Evolutionary conservation across 2,888 invertebrate genomes (phyloP).

Genomic region (Drosophila histrio): DNA sequence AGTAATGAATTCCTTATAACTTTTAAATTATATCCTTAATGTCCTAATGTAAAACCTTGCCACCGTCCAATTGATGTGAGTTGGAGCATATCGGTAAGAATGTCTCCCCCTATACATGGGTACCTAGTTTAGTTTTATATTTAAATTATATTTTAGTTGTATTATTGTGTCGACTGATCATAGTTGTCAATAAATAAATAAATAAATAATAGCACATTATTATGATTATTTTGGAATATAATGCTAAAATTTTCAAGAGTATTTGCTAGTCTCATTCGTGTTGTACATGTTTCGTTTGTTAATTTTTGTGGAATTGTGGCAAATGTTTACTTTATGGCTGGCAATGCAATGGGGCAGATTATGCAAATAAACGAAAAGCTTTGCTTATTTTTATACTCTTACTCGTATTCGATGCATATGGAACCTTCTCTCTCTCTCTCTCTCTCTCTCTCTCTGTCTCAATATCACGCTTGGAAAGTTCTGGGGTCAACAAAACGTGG

Average conservation of each 20-base stretch:
- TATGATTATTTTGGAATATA: not conserved
- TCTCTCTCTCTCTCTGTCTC: not conserved
- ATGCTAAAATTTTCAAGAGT: slow-evolving; percentile 1
- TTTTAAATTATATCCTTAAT: too few species aligned
- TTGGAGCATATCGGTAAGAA: too few species aligned
- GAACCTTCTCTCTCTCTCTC: not conserved
- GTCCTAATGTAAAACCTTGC: too few species aligned
- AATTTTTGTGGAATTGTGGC: slow-evolving; percentile 8
- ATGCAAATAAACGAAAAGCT: slow-evolving; percentile 42
- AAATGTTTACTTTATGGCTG: slow-evolving; percentile 36
- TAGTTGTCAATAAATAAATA: too few species aligned
- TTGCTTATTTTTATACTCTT: slow-evolving; percentile 35
- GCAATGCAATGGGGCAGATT: slow-evolving; percentile 36
- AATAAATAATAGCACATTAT: not conserved
- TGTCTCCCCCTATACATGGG: too few species aligned
- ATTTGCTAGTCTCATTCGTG: not conserved
- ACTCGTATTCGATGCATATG: slow-evolving; percentile 10
- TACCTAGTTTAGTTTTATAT: too few species aligned
- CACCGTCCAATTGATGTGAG: too few species aligned
- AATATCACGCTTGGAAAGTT: slow-evolving; percentile 63
- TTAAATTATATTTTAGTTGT: too few species aligned
- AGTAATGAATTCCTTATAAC: too few species aligned
- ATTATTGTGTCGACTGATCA: too few species aligned
- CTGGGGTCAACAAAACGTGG: slow-evolving; percentile 65
- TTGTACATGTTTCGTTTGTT: slow-evolving; percentile 6